phyloP scores from a whole-genome alignment of 2,797 vertebrate genomes.

The Sciurus carolinensis region DNA sequence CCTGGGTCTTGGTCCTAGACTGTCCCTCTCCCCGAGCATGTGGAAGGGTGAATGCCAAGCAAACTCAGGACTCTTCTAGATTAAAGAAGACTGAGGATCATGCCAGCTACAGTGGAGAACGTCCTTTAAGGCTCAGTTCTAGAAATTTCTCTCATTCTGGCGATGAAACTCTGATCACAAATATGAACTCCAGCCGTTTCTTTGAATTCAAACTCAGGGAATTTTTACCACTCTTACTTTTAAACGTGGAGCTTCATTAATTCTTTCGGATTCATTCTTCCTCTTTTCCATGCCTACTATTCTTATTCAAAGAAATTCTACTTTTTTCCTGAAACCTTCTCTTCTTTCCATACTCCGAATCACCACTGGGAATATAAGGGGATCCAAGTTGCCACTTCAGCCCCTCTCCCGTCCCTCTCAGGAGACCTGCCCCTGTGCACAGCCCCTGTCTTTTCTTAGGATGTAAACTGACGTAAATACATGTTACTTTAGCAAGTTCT shows the following conservation, averaged over 20 bases:
- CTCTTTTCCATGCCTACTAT: not conserved
- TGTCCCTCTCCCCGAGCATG: not conserved
- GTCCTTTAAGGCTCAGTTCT: not conserved
- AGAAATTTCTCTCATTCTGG: not conserved
- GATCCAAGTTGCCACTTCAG: not conserved
- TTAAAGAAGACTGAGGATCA: not conserved
- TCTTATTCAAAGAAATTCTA: not conserved
- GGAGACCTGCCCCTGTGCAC: fast-evolving
- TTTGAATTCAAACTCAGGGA: not conserved
- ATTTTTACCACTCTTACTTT: not conserved
- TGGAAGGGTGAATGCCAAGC: not conserved
- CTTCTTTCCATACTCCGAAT: not conserved
- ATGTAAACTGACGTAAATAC: not conserved
- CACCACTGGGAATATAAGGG: not conserved
- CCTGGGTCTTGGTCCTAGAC: not conserved
- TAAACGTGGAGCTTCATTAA: not conserved
- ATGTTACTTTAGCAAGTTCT: not conserved
- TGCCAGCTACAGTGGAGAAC: not conserved
- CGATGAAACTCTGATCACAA: not conserved
- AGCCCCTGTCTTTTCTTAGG: not conserved
- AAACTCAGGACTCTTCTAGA: not conserved
- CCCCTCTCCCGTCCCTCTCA: not conserved
- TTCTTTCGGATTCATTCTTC: not conserved
- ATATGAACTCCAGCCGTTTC: not conserved
- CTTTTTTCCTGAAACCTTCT: not conserved